Evolutionary conservation across 2,797 vertebrate species (phyloP), one percentile per base, ranked within the genome.

Genomic region (Hippoglossus hippoglossus): DNA sequence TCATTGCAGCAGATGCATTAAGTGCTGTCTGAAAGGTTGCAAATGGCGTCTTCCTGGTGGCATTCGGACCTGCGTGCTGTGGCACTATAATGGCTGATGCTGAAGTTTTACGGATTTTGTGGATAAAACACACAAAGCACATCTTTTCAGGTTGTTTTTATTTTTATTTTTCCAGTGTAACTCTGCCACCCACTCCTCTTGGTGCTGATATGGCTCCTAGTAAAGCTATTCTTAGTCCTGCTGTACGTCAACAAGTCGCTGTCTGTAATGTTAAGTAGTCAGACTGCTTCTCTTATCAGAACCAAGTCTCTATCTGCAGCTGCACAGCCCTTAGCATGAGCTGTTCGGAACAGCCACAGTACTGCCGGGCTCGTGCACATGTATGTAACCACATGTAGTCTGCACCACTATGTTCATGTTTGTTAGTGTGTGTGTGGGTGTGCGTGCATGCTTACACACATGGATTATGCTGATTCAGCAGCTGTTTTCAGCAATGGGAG

Each of bases 201-300:
- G 13, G 2, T 36, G 50, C 52, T 63, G 50, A 72, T 63, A 60
- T 41, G 53, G 47, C 59, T 79, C 24, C 41, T 58, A 16, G 31
- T 57, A 19, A 36, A 63, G 61, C 71, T 68, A 71, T 72, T 51
- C 49, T 74, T 66, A 73, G 59, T 56, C 5, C 22, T 15, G 19
- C 47, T 73, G 71, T 71, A 18, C 73, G 64, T 28, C 22, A 44
- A 18, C 15, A 5, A 44, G 41, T 18, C 41, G 41, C 21, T 22
- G 47, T 71, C 50, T 75, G 81, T 53, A 39, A 87, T 89, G 82
- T 88, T 76, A 49, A n/a, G 47, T 21, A 77, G 57, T 82, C 78
- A 82, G 67, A 53, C 75, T 21, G 28, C 79, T 83, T 82, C 78
- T 90, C 84, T 82, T 67, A 63, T 65, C 71, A 2, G 6, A 56